phyloP scores from a whole-genome alignment of 2,113 vertebrate genomes.

The Nothocercus julius region DNA sequence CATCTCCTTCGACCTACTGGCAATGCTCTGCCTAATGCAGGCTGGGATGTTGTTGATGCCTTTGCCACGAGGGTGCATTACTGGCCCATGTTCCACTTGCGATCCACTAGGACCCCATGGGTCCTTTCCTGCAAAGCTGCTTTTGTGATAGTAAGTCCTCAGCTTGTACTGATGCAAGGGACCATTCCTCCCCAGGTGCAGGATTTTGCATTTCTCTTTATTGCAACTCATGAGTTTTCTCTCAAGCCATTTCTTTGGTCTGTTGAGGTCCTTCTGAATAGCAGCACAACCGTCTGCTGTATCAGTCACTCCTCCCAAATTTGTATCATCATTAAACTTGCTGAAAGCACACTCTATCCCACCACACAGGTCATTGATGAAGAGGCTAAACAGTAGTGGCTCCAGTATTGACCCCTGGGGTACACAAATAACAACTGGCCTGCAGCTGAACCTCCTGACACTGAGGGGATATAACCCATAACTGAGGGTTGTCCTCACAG shows the following conservation, averaged over 20 bases:
- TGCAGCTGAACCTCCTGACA: not conserved
- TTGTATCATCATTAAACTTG: not conserved
- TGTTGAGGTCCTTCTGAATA: not conserved
- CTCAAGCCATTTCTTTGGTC: not conserved
- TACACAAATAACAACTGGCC: not conserved
- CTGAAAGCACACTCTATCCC: not conserved
- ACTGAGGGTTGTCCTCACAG: too few relatives aligned
- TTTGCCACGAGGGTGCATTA: not conserved
- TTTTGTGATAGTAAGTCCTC: not conserved
- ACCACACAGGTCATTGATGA: not conserved
- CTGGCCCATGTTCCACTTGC: not conserved
- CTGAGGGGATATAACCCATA: not conserved
- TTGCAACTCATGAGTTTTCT: not conserved
- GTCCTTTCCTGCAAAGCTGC: not conserved
- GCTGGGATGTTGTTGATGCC: not conserved
- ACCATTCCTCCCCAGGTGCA: not conserved
- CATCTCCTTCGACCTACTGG: not conserved
- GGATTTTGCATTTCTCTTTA: not conserved
- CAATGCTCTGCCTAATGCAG: not conserved
- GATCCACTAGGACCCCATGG: not conserved
- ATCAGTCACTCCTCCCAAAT: not conserved
- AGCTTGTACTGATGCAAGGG: not conserved
- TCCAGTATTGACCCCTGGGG: fast-evolving
- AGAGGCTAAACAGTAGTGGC: not conserved
- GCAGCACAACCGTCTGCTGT: not conserved